Percentiles rank a stretch among this genome's conserved stretches.
Conservation (phyloP, 2,888 invertebrate genomes). For the Phyto melanocephala region DNA sequence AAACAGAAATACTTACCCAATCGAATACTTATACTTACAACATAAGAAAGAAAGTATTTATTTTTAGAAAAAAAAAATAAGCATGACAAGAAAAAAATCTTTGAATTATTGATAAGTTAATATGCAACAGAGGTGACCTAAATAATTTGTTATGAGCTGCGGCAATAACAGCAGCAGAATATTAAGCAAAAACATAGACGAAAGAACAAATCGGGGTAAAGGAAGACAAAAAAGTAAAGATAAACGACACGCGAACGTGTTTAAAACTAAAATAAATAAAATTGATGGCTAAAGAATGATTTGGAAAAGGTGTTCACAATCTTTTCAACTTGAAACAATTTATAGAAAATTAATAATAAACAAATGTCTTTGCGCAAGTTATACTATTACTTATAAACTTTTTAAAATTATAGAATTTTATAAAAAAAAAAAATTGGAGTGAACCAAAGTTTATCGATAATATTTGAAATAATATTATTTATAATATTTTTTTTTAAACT, state of each 20-base stretch:
- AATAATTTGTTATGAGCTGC: constrained; percentile 67
- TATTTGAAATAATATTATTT: too few species aligned
- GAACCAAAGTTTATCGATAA: too few species aligned
- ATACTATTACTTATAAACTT: too few species aligned
- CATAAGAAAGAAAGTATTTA: constrained; percentile 18
- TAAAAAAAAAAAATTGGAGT: too few species aligned
- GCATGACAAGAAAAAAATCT: constrained; percentile 30
- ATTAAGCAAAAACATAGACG: constrained; percentile 13
- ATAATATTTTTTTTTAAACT: too few species aligned
- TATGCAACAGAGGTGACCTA: constrained; percentile 68
- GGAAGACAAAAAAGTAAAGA: constrained; percentile 33
- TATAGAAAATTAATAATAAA: too few species aligned
- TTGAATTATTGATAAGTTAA: constrained; percentile 71
- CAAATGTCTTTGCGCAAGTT: too few species aligned
- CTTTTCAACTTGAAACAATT: too few species aligned
- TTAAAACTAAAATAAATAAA: constrained; percentile 50
- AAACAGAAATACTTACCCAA: constrained; percentile 12
- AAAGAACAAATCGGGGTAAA: constrained; percentile 33
- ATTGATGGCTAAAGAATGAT: constrained; percentile 28
- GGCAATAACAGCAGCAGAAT: constrained; percentile 1
- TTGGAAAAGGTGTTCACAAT: too few species aligned
- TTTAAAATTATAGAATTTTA: too few species aligned
- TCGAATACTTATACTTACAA: neutral
- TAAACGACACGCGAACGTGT: constrained; percentile 65
- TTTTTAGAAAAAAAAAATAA: constrained; percentile 22